Base-by-base conservation (phyloP, 2,888 invertebrate species). In the Macaria notata region DNA sequence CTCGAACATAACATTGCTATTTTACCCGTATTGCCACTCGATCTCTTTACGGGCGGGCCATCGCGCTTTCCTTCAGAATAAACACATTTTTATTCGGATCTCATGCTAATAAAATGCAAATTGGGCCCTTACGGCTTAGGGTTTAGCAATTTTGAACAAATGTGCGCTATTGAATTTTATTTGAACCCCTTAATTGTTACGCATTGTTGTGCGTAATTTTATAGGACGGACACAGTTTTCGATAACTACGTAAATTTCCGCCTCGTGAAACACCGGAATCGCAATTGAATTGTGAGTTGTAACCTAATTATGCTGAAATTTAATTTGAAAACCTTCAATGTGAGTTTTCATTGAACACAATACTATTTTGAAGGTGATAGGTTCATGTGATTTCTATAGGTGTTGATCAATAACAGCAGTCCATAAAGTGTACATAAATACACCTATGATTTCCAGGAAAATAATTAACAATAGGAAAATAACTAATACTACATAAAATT, bases 41-140 rank as follows among this genome's bases (percentile, higher is more conserved):
- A 83, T 82, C 81, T 79, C 78, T 82, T 81, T 81, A 84, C 79
- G 76, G 78, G 67, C 50, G 69, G 19, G 69, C 78, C 78, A 79
- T 86, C 79, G 78, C 87, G 78, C 73, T 81, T 81, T 79, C 84
- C 80, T 80, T 80, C 81, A 84, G 71, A 82, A 86, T 87, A 87
- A 88, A 87, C 87, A 88, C 86, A 86, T 86, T 88, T 87, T 88
- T 88, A 86, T 86, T 85, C 84, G 74, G 73, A 81, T 81, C 82
- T 79, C 83, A 86, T 81, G 86, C 86, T 86, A 86, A 87, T 88
- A 87, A 88, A 86, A 88, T 88, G 88, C 76, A 88, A 88, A 88
- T 86, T 81, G 76, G 79, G 73, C 80, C 84, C 81, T 86, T 86
- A 83, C 78, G 80, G 86, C 80, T 87, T 82, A 84, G 79, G 82